phyloP scores from a whole-genome alignment of 2,113 vertebrate species.

The Sminthopsis crassicaudata region DNA sequence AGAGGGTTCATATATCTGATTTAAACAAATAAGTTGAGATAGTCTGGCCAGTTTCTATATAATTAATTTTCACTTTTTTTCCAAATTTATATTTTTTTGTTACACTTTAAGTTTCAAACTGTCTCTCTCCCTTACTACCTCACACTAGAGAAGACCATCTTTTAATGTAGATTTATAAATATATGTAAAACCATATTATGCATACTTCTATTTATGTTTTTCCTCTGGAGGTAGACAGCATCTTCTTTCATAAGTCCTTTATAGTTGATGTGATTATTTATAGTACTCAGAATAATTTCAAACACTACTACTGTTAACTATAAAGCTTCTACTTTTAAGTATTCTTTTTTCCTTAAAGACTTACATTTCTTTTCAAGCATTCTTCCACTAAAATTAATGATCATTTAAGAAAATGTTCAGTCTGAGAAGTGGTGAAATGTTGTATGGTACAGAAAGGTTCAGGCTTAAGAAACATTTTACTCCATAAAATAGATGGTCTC shows the following conservation, averaged over 20 bases:
- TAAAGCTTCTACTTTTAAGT: slow-evolving; percentile 12
- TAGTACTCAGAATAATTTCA: not conserved
- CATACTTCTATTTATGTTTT: not conserved
- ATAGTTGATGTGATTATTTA: not conserved
- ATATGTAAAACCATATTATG: not conserved
- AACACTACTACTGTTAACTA: not conserved
- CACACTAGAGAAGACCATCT: not conserved
- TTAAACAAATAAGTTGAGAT: slow-evolving; percentile 28
- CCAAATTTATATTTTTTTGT: not conserved
- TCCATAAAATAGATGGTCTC: not conserved
- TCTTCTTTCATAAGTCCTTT: not conserved
- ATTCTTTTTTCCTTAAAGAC: not conserved
- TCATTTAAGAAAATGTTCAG: not conserved
- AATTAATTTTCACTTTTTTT: slow-evolving; percentile 29
- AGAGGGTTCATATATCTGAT: slow-evolving; percentile 40
- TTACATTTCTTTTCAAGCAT: not conserved
- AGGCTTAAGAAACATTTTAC: not conserved
- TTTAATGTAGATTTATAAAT: not conserved
- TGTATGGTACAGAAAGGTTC: not conserved
- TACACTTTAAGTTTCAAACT: not conserved
- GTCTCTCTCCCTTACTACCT: not conserved
- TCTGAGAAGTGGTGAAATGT: not conserved
- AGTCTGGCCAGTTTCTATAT: slow-evolving; percentile 8
- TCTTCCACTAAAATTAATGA: not conserved
- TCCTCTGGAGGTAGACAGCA: not conserved